Conservation (phyloP, 2,797 vertebrate species). For the Linurgus olivaceus region DNA sequence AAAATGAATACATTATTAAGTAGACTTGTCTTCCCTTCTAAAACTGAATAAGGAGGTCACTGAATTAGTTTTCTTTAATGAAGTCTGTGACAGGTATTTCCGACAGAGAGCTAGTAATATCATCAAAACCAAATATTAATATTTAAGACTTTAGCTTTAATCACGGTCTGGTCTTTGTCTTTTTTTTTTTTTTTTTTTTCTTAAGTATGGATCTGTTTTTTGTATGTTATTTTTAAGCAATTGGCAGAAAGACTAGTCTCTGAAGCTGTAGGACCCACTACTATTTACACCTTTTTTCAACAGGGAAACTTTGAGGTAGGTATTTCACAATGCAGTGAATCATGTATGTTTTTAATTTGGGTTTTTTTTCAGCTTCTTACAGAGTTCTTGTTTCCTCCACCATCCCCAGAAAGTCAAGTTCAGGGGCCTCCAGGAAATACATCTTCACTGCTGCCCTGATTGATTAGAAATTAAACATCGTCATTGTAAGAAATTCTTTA, state of each 20-base stretch:
- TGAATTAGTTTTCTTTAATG: constrained; percentile 7
- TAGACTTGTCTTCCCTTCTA: background rate
- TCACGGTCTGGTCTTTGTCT: rapidly evolving
- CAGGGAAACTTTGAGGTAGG: background rate
- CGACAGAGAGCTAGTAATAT: background rate
- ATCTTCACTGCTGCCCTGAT: background rate
- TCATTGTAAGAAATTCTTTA: background rate
- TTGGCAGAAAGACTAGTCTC: background rate
- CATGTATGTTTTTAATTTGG: rapidly evolving
- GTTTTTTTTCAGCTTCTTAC: background rate
- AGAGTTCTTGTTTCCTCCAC: background rate
- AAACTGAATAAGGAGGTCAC: background rate
- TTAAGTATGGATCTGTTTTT: background rate
- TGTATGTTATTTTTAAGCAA: background rate
- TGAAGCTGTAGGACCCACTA: background rate
- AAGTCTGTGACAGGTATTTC: background rate
- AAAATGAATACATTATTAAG: background rate
- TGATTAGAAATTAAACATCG: background rate
- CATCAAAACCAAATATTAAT: background rate
- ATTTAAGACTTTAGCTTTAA: background rate
- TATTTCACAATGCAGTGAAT: background rate
- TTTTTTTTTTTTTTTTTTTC: background rate
- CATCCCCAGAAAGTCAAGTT: background rate
- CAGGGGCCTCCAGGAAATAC: background rate
- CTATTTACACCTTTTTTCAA: background rate